Percentiles rank a stretch among this genome's conserved stretches.
phyloP scores from a whole-genome alignment of 2,797 vertebrate species.

The Echeneis naucrates region DNA sequence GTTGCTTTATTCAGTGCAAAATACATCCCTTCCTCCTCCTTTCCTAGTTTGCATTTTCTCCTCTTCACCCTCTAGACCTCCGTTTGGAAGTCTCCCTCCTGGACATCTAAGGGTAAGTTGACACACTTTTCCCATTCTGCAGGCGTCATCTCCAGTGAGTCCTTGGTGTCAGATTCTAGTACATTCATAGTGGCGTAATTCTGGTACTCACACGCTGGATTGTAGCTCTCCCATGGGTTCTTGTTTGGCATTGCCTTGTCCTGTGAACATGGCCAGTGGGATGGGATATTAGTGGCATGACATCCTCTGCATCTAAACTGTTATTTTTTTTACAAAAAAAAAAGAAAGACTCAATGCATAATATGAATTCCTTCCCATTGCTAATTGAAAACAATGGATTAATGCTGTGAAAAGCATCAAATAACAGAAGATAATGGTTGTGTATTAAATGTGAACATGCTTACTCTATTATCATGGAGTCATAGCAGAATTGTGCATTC shows the following conservation, averaged over 20 bases:
- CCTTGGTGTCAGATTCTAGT: constrained; percentile 96
- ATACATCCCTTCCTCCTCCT: constrained; percentile 83
- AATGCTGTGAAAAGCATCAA: constrained; percentile 75
- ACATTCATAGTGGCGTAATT: constrained; percentile 99
- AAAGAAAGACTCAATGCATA: constrained; percentile 36
- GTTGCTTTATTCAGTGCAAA: constrained; percentile 94
- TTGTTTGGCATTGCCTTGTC: constrained; percentile 95
- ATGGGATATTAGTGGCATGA: constrained; percentile 69
- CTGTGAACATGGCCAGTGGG: constrained; percentile 83
- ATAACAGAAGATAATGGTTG: constrained; percentile 75
- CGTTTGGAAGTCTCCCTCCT: constrained; percentile 99
- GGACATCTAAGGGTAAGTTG: constrained; percentile 98
- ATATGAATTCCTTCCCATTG: constrained; percentile 45
- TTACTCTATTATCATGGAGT: constrained; percentile 60
- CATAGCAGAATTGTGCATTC: constrained; percentile 45
- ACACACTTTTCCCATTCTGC: constrained; percentile 99
- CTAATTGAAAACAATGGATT: constrained; percentile 72
- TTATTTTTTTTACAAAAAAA: constrained; percentile 23
- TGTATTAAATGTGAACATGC: constrained; percentile 74
- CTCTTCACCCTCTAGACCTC: constrained; percentile 89
- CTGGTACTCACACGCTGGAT: constrained; percentile 97
- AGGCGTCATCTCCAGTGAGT: constrained; percentile 97
- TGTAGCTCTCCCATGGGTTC: constrained; percentile 99
- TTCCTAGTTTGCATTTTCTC: constrained; percentile 74
- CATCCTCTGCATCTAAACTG: constrained; percentile 55